Percentiles rank a stretch among this genome's conserved stretches.
Conservation (phyloP, 2,888 invertebrate species). For the Trachelus troglodyta region DNA sequence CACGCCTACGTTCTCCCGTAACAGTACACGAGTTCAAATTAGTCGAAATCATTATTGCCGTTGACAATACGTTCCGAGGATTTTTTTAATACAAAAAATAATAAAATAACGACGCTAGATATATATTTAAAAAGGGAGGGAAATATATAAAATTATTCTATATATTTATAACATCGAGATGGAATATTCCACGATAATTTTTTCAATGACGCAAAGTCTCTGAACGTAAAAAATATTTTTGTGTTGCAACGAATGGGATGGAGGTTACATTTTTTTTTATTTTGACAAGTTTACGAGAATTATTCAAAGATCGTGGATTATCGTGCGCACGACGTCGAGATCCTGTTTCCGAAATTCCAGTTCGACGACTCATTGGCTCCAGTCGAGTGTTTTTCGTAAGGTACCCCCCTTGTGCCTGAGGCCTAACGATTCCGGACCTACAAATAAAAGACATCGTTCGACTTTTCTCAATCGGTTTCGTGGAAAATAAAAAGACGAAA, state of each 20-base stretch:
- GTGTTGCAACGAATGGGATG: background rate
- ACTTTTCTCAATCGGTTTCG: background rate
- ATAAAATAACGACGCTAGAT: background rate
- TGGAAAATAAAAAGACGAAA: background rate
- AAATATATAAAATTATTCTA: background rate
- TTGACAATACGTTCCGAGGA: background rate
- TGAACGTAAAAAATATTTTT: background rate
- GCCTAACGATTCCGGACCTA: background rate
- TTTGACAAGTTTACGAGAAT: background rate
- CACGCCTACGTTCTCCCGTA: background rate
- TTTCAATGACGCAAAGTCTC: background rate
- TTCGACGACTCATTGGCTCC: background rate
- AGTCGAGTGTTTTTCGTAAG: background rate
- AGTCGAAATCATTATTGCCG: background rate
- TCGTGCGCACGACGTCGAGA: background rate
- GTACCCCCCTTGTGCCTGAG: background rate
- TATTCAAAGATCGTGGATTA: background rate
- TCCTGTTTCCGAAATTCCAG: background rate
- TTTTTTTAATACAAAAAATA: background rate
- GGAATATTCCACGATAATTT: background rate
- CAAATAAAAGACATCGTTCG: background rate
- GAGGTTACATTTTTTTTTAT: background rate
- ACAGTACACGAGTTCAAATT: background rate
- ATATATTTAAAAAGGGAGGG: background rate
- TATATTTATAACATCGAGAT: background rate